Evolutionary conservation across 2,888 invertebrate species (phyloP).

Genomic region (Congeria kusceri): DNA sequence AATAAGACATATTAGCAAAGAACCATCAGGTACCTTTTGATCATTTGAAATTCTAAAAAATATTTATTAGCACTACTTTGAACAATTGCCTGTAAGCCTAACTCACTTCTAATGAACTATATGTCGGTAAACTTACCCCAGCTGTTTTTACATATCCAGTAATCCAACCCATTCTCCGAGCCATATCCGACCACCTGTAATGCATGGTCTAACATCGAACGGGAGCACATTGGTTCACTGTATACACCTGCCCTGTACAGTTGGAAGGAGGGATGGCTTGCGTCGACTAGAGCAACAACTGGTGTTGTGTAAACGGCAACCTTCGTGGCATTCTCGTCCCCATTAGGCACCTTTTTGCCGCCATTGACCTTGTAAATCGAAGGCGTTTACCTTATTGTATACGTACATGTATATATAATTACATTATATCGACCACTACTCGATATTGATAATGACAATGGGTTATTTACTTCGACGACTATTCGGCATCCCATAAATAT

Average conservation of each 20-base stretch:
- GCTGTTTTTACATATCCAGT: constrained; percentile 72
- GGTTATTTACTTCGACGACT: neutral
- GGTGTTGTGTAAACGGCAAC: constrained; percentile 63
- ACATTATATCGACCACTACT: too few relatives aligned
- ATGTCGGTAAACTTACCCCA: constrained; percentile 86
- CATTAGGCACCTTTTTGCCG: constrained; percentile 46
- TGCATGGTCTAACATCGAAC: constrained; percentile 59
- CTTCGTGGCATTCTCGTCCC: constrained; percentile 62
- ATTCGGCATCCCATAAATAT: too few relatives aligned
- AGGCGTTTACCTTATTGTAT: too few relatives aligned
- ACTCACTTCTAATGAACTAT: too few relatives aligned
- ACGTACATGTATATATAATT: too few relatives aligned
- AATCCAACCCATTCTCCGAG: constrained; percentile 54
- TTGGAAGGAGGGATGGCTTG: constrained; percentile 71
- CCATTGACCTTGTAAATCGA: constrained; percentile 64
- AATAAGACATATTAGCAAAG: too few relatives aligned
- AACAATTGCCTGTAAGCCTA: too few relatives aligned
- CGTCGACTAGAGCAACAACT: constrained; percentile 69
- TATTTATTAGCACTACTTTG: too few relatives aligned
- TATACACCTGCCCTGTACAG: constrained; percentile 64
- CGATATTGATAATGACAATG: too few relatives aligned
- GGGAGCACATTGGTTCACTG: constrained; percentile 53
- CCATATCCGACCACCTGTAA: constrained; percentile 69
- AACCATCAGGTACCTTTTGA: too few relatives aligned
- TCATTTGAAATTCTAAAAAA: too few relatives aligned